Conservation (phyloP, 2,888 invertebrate species). For the Lathronympha strigana region DNA sequence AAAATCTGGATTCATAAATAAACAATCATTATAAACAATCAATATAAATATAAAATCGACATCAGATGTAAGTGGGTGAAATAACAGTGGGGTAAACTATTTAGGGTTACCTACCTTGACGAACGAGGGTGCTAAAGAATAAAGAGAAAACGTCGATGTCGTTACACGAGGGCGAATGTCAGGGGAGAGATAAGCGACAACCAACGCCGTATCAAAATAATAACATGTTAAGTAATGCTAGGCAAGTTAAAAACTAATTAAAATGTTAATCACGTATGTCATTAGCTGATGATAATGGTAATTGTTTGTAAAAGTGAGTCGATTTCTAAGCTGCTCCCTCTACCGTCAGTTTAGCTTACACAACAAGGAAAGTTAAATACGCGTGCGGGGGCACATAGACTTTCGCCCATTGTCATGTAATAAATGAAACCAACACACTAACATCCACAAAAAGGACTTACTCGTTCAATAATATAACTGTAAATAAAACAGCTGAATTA, state of each 20-base stretch:
- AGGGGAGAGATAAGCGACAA: constrained; percentile 36
- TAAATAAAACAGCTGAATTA: constrained; percentile 3
- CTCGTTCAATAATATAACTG: constrained; percentile 7
- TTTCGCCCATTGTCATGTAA: constrained; percentile 78
- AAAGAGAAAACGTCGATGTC: constrained; percentile 71
- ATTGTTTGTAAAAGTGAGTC: constrained; percentile 70
- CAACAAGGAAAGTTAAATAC: constrained; percentile 82
- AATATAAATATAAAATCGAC: constrained; percentile 44
- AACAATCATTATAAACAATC: constrained; percentile 52
- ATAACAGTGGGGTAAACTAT: constrained; percentile 60
- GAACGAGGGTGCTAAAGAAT: constrained; percentile 74
- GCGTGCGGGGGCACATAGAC: constrained; percentile 74
- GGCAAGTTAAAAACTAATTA: constrained; percentile 46
- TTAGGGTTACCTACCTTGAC: constrained; percentile 71
- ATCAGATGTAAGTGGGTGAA: constrained; percentile 52
- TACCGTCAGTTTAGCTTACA: constrained; percentile 79
- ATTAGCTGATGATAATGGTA: constrained; percentile 59
- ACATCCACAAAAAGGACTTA: constrained; percentile 28
- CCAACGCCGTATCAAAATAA: constrained; percentile 35
- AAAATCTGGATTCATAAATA: constrained; percentile 13
- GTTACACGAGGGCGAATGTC: constrained; percentile 54
- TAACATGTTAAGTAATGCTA: constrained; percentile 38
- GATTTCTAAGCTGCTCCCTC: constrained; percentile 80
- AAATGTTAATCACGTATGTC: constrained; percentile 52
- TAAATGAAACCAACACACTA: constrained; percentile 54